Percentiles rank a stretch among this genome's conserved stretches.
Evolutionary conservation across 2,888 invertebrate genomes (phyloP).

Genomic region (Drosophila subsilvestris): DNA sequence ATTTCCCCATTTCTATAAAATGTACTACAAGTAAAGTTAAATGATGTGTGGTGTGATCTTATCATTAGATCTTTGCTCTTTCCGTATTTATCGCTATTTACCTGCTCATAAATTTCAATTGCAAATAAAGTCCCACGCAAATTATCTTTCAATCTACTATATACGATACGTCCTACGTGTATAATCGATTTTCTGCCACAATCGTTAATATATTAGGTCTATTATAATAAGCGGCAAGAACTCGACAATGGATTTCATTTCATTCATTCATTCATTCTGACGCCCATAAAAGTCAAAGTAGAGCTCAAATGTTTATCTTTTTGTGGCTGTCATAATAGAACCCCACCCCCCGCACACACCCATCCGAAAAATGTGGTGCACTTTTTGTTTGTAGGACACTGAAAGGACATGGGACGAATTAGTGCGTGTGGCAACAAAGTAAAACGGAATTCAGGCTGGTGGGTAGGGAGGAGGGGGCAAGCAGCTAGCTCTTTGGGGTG

Average conservation of each 20-base stretch:
- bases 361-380: constrained; percentile 48
- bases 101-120: background rate
- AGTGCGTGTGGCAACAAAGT: constrained; percentile 62
- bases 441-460: constrained; percentile 28
- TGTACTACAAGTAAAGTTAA: too few relatives aligned
- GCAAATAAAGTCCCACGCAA: background rate
- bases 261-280: constrained; percentile 36
- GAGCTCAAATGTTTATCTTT: constrained; percentile 38
- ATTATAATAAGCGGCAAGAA: constrained; percentile 7
- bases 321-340: constrained; percentile 28
- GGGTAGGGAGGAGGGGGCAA: background rate
- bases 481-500: constrained; percentile 19
- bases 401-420: constrained; percentile 65
- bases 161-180: background rate
- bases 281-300: constrained; percentile 33
- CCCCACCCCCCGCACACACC: constrained; percentile 1
- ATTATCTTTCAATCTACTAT: constrained; percentile 11
- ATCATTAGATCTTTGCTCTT: background rate
- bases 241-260: constrained; percentile 33
- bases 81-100: too few relatives aligned
- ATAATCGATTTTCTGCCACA: constrained; percentile 28
- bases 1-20: too few relatives aligned
- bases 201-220: constrained; percentile 4
- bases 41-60: background rate
- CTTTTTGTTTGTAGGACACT: constrained; percentile 61